phyloP scores from a whole-genome alignment of 2,888 invertebrate genomes.

The Cylindroiulus punctatus region DNA sequence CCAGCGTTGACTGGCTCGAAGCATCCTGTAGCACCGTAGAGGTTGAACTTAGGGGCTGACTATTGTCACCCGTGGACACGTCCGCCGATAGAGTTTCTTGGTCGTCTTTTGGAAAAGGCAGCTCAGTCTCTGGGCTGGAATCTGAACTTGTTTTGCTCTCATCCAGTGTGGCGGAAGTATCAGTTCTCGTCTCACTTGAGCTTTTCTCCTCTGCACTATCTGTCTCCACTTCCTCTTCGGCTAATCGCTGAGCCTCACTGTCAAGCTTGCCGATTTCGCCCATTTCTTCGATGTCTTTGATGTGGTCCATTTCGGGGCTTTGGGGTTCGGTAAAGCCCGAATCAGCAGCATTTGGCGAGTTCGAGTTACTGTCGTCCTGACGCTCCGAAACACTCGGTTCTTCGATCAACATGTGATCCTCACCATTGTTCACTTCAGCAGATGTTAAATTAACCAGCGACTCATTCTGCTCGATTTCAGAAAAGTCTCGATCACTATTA shows the following conservation, averaged over 20 bases:
- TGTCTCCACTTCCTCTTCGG: constrained; percentile 21
- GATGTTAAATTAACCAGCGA: not conserved
- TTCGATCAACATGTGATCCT: not conserved
- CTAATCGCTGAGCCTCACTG: constrained; percentile 53
- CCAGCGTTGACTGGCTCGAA: not conserved
- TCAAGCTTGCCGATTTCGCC: constrained; percentile 35
- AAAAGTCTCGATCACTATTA: not conserved
- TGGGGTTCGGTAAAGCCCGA: constrained; percentile 57
- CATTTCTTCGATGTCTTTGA: constrained; percentile 57
- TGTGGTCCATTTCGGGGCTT: constrained; percentile 57
- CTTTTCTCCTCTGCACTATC: constrained; percentile 51
- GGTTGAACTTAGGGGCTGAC: not conserved
- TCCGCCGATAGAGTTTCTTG: not conserved
- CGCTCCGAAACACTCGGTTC: not conserved
- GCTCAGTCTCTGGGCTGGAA: constrained; percentile 50
- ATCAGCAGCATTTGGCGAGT: constrained; percentile 58
- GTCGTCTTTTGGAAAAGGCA: not conserved
- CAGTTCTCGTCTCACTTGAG: not conserved
- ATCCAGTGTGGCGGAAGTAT: not conserved
- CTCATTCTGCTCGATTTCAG: constrained; percentile 21
- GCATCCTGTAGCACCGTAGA: not conserved
- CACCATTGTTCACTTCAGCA: not conserved
- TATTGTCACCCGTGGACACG: not conserved
- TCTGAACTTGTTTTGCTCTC: constrained; percentile 37
- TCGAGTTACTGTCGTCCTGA: constrained; percentile 53